Conservation (phyloP, 2,113 vertebrate species). For the Sceloporus tristichus region DNA sequence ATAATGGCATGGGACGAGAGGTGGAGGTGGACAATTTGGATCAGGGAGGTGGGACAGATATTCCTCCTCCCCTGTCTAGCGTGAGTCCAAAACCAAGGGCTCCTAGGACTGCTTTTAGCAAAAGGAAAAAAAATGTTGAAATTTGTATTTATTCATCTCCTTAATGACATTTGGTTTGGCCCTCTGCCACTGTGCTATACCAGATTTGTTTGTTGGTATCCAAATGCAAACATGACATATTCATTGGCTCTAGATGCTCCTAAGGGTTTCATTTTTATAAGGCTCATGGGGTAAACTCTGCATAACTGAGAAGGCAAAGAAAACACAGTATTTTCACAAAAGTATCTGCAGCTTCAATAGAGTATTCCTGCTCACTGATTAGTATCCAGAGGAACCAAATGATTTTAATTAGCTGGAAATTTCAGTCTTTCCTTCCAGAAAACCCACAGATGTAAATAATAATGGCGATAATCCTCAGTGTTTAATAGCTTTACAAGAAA, state of each 20-base stretch:
- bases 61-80: not conserved
- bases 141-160: too few species aligned
- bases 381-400: not conserved
- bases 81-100: not conserved
- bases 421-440: not conserved
- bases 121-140: not conserved
- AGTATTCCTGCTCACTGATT: not conserved
- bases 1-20: not conserved
- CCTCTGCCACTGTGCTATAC: not conserved
- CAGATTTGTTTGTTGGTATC: not conserved
- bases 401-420: slow-evolving; percentile 9
- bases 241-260: not conserved
- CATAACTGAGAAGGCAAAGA: not conserved
- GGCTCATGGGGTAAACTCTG: not conserved
- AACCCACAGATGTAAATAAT: slow-evolving; percentile 11
- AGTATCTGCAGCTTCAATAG: not conserved
- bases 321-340: slow-evolving; percentile 14
- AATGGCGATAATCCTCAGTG: not conserved
- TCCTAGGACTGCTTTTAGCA: not conserved
- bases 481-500: slow-evolving; percentile 34
- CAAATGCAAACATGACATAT: not conserved
- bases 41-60: not conserved
- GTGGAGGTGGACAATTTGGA: not conserved
- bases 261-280: not conserved
- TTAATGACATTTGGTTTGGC: not conserved